These are phyloP conservation scores for Euzetes globulus DNA, from an alignment of 2,888 invertebrate species.

Conservation along the genomic window DNA sequence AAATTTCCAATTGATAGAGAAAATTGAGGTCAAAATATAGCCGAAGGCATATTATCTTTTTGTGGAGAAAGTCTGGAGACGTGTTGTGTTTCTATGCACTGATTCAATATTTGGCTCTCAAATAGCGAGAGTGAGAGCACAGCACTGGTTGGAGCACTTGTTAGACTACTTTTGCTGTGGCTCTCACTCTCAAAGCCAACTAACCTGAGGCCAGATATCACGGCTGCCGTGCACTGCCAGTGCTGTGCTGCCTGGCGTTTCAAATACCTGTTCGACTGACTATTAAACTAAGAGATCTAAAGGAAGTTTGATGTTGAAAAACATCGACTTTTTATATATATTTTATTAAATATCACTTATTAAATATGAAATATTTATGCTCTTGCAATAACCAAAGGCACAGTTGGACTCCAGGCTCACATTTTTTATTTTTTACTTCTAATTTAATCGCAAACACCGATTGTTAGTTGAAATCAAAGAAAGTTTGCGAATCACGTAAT, in stretches of 20 bases:
- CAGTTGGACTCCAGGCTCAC: neutral
- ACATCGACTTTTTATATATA: neutral
- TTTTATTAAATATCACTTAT: neutral
- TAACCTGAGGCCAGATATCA: neutral
- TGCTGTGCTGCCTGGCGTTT: neutral
- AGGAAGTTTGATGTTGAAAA: neutral
- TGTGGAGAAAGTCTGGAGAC: conserved; percentile 24
- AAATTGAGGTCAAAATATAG: conserved; percentile 29
- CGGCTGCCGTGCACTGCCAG: too few relatives aligned
- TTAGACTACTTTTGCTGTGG: neutral
- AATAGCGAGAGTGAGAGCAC: neutral
- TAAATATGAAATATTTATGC: neutral
- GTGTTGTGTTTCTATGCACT: conserved; percentile 5
- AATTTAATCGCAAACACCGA: too few relatives aligned
- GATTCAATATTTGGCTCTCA: neutral
- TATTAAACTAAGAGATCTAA: neutral
- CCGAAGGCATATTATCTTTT: conserved; percentile 18
- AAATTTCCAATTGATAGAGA: conserved; percentile 6
- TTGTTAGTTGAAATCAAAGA: too few relatives aligned
- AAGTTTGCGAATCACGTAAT: too few relatives aligned
- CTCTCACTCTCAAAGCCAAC: neutral
- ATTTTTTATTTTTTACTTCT: too few relatives aligned
- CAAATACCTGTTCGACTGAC: neutral
- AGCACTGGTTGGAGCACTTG: neutral
- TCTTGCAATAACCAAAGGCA: neutral